Conservation (phyloP, 2,888 invertebrate species). For the Himalopsyche kuldschensis region DNA sequence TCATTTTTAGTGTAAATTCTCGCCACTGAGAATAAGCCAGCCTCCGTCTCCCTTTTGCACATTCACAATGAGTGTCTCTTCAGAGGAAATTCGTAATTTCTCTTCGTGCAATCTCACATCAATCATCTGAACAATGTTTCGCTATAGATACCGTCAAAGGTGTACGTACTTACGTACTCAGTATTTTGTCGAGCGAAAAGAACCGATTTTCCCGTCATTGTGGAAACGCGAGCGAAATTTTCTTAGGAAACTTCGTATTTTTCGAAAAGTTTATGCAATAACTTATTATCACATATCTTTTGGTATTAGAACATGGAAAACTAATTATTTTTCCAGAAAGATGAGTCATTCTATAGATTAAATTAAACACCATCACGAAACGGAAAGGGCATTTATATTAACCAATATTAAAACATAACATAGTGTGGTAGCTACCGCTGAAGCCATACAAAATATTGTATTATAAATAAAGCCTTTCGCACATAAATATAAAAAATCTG, state of each 20-base stretch:
- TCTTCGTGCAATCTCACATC: slow-evolving; percentile 25
- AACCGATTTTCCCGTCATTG: not conserved
- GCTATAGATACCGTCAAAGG: not conserved
- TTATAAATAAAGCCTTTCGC: no score
- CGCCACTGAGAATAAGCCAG: not conserved
- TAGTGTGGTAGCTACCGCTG: no score
- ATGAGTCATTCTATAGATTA: no score
- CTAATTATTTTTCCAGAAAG: no score
- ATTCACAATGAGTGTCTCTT: slow-evolving; percentile 18
- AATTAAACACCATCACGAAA: no score
- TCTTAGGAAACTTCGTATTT: not conserved
- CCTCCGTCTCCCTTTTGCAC: not conserved
- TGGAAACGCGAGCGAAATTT: not conserved
- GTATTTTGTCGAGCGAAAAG: not conserved
- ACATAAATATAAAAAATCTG: no score
- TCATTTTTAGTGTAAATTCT: not conserved
- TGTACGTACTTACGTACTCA: not conserved
- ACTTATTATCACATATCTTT: no score
- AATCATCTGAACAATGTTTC: slow-evolving; percentile 24
- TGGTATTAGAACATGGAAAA: no score
- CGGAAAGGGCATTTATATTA: no score
- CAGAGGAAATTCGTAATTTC: slow-evolving; percentile 21
- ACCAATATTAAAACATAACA: no score
- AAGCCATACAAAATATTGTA: no score
- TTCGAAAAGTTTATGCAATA: not conserved